Evolutionary conservation across 92 coral and sea anemone genomes (phyloP).

Genomic region (Ricordea florida): DNA sequence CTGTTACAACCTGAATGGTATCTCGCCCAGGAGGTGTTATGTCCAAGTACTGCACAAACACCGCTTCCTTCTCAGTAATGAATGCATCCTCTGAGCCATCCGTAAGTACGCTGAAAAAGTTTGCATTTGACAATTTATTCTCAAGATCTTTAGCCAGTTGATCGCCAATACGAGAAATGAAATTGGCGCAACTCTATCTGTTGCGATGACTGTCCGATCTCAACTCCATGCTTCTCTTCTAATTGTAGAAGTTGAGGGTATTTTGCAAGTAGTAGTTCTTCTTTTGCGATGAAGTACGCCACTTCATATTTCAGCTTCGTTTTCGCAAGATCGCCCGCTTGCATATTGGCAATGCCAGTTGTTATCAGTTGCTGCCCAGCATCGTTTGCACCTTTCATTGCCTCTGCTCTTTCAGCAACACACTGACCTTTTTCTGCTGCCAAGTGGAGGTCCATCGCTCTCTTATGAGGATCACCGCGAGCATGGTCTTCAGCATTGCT

Average conservation of each 20-base stretch:
- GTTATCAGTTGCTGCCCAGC: slow-evolving; percentile 45
- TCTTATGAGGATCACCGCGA: slow-evolving; percentile 75
- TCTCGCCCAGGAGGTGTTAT: slow-evolving; percentile 66
- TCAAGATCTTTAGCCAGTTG: slow-evolving; percentile 41
- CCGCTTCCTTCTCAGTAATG: slow-evolving; percentile 65
- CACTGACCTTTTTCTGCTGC: slow-evolving; percentile 38
- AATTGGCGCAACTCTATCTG: slow-evolving; percentile 53
- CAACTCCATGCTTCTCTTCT: slow-evolving; percentile 65
- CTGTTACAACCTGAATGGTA: slow-evolving; percentile 61
- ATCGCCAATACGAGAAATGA: slow-evolving; percentile 50
- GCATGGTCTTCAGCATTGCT: slow-evolving; percentile 74
- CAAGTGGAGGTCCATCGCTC: slow-evolving; percentile 63
- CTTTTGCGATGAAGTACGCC: slow-evolving; percentile 71
- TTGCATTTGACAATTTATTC: slow-evolving; percentile 49
- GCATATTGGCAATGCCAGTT: slow-evolving; percentile 56
- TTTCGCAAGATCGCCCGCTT: slow-evolving; percentile 38
- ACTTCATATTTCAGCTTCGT: slow-evolving; percentile 57
- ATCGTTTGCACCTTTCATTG: slow-evolving; percentile 18
- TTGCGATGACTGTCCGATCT: slow-evolving; percentile 43
- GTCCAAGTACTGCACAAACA: slow-evolving; percentile 76
- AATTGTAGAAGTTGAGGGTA: slow-evolving; percentile 50
- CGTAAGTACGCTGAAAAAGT: slow-evolving; percentile 75
- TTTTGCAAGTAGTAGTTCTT: slow-evolving; percentile 56
- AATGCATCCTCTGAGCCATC: slow-evolving; percentile 77
- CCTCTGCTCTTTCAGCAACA: slow-evolving; percentile 65